Evolutionary conservation across 2,888 invertebrate species (phyloP).

Genomic region (Lacanobia wlatinum): DNA sequence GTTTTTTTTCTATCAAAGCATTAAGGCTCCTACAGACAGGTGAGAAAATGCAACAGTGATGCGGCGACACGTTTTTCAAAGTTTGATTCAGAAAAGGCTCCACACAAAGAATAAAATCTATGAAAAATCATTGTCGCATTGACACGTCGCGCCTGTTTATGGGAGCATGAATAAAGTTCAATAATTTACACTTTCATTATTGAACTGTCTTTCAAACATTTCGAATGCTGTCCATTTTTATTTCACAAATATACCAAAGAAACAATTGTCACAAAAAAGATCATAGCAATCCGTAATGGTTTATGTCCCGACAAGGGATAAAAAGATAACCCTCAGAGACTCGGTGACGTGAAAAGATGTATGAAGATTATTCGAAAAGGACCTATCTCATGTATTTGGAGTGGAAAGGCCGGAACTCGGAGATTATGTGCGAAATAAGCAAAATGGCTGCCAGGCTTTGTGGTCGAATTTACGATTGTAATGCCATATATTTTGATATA

Average conservation of each 20-base stretch:
- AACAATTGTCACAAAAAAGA: constrained; percentile 12
- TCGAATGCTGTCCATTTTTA: background rate
- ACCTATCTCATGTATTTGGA: constrained; percentile 17
- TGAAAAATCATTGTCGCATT: background rate
- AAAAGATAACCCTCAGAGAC: constrained; percentile 7
- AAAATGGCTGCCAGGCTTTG: constrained; percentile 11
- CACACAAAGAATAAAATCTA: too few species aligned
- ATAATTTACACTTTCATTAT: too few species aligned
- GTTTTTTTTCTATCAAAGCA: background rate
- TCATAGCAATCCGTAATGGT: background rate
- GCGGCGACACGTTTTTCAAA: background rate
- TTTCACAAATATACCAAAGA: background rate
- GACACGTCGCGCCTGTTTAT: background rate
- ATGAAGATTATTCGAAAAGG: constrained; percentile 24
- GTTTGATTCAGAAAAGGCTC: too few species aligned
- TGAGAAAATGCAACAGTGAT: background rate
- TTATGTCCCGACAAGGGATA: constrained; percentile 1
- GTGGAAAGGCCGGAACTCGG: constrained; percentile 23
- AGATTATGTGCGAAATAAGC: constrained; percentile 42
- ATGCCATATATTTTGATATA: background rate
- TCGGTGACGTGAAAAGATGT: constrained; percentile 20
- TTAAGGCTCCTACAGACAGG: background rate
- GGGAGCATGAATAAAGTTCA: too few species aligned
- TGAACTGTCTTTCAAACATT: background rate
- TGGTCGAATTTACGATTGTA: background rate